A percentile compares a stretch with the other conserved stretches of the same genome.
Evolutionary conservation across 2,888 invertebrate species (phyloP).

Genomic region (Drosophila mettleri): DNA sequence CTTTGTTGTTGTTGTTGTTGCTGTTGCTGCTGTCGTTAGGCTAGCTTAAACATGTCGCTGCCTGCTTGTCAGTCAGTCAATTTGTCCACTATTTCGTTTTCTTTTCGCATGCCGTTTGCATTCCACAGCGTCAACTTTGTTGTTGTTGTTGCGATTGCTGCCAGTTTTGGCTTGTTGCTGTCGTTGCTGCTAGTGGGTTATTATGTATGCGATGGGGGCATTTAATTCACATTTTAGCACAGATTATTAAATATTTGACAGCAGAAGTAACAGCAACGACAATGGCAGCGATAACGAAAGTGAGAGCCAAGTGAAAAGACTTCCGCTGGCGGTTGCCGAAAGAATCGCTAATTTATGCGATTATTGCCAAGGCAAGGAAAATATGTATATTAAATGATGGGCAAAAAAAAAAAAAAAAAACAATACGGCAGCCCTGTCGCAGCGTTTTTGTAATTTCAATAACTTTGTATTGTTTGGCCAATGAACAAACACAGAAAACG

Average conservation of each 20-base stretch:
- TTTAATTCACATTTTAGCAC: constrained; percentile 74
- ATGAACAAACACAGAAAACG: constrained; percentile 56
- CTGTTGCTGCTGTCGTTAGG: constrained; percentile 24
- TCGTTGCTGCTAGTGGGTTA: constrained; percentile 34
- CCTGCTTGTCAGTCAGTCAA: constrained; percentile 47
- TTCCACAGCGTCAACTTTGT: constrained; percentile 64
- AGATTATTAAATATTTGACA: constrained; percentile 77
- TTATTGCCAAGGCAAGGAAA: constrained; percentile 55
- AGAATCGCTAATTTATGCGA: constrained; percentile 76
- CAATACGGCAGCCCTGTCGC: constrained; percentile 24
- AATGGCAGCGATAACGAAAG: constrained; percentile 59
- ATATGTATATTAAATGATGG: background rate
- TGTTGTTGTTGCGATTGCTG: constrained; percentile 23
- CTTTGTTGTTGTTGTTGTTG: constrained; percentile 25
- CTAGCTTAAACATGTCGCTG: constrained; percentile 53
- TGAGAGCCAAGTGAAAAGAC: constrained; percentile 72
- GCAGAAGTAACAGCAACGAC: constrained; percentile 20
- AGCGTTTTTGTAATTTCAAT: constrained; percentile 66
- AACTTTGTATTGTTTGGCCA: constrained; percentile 61
- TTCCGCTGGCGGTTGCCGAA: constrained; percentile 54
- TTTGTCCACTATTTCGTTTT: constrained; percentile 66
- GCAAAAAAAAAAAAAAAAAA: background rate
- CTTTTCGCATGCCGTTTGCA: constrained; percentile 71
- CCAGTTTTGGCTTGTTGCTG: constrained; percentile 22
- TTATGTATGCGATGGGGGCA: constrained; percentile 62